phyloP scores from a whole-genome alignment of 2,797 vertebrate species.

The Spizella passerina region DNA sequence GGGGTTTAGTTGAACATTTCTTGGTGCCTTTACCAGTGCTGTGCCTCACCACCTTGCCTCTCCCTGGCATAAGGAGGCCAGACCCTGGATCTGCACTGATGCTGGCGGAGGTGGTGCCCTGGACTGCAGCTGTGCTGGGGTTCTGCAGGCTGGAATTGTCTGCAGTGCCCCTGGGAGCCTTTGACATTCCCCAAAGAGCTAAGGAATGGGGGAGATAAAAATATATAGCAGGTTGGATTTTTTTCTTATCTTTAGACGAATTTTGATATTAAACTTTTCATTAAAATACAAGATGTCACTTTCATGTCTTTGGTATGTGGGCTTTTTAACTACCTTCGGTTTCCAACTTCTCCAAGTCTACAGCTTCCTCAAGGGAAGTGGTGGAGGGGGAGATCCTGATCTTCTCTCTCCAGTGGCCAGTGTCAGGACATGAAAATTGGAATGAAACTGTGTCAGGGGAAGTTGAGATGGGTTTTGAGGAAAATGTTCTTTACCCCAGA shows the following conservation, averaged over 20 bases:
- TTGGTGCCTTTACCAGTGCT: background rate
- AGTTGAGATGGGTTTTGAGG: background rate
- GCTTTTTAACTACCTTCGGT: background rate
- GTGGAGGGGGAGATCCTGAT: background rate
- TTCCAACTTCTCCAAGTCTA: background rate
- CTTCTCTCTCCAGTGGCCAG: background rate
- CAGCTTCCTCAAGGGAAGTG: background rate
- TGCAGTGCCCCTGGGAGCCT: background rate
- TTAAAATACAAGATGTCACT: background rate
- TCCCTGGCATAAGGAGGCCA: background rate
- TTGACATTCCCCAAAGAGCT: background rate
- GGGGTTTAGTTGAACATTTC: background rate
- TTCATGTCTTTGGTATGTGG: background rate
- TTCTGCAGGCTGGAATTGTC: background rate
- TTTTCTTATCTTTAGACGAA: background rate
- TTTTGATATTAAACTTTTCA: conserved; percentile 16
- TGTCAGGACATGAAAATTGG: background rate
- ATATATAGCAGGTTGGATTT: background rate
- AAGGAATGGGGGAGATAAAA: background rate
- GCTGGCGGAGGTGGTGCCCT: background rate
- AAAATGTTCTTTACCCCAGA: background rate
- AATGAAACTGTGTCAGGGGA: background rate
- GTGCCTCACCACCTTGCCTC: background rate
- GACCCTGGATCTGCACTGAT: background rate
- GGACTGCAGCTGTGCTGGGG: background rate